Conservation (phyloP, 37 sponge, comb jelly and placozoan genomes). For the Amphimedon queenslandica region DNA sequence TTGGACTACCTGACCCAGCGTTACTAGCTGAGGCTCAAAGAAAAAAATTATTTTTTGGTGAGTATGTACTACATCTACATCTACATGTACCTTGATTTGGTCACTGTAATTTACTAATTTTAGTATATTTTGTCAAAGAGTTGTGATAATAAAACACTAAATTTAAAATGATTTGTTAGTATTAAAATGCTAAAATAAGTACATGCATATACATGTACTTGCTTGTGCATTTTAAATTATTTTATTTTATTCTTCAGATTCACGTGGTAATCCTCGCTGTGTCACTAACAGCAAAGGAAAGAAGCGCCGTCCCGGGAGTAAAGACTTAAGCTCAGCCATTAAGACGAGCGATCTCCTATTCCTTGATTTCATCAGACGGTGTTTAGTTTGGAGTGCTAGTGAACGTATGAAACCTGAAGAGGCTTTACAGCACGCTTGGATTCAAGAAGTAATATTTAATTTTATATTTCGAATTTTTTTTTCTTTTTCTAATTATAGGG, state of each 20-base stretch:
- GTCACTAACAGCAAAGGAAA: conserved; percentile 78
- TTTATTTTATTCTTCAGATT: conserved; percentile 33
- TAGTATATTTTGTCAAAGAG: too few species aligned
- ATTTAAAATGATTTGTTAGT: too few species aligned
- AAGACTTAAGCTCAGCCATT: conserved; percentile 53
- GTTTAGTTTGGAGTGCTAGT: conserved; percentile 75
- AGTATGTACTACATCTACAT: conserved; percentile 8
- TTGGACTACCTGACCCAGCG: conserved; percentile 53
- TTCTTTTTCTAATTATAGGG: conserved; percentile 21
- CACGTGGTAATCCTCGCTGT: conserved; percentile 75
- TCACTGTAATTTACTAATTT: too few species aligned
- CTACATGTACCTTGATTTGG: too few species aligned
- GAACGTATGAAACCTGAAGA: conserved; percentile 71
- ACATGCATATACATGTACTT: background rate
- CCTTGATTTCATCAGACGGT: conserved; percentile 81
- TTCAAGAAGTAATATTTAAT: conserved; percentile 52
- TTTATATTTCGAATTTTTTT: background rate
- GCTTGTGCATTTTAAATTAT: background rate
- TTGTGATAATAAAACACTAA: too few species aligned
- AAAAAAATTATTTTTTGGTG: conserved; percentile 82
- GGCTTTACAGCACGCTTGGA: conserved; percentile 84
- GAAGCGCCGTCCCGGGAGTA: conserved; percentile 62
- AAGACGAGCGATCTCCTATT: conserved; percentile 71
- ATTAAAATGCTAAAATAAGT: too few species aligned
- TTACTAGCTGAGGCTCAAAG: conserved; percentile 78